Conservation (phyloP, 2,113 vertebrate species). For the Collichthys lucidus region DNA sequence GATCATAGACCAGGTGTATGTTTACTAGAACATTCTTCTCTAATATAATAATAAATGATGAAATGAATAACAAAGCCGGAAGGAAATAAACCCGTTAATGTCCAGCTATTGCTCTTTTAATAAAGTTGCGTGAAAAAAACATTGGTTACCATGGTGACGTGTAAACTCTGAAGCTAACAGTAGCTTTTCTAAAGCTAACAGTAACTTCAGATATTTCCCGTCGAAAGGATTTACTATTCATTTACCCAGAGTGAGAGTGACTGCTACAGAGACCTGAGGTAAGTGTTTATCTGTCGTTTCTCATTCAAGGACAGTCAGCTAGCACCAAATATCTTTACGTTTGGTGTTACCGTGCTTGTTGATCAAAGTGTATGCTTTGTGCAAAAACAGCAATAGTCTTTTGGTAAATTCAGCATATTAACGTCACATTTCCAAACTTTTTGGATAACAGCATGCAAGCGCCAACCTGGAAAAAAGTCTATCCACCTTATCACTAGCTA, state of each 20-base stretch:
- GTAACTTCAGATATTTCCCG: neutral
- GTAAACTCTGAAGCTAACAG: neutral
- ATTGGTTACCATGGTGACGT: constrained; percentile 37
- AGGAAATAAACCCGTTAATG: too few species aligned
- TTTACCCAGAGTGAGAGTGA: neutral
- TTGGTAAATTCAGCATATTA: neutral
- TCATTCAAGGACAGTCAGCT: neutral
- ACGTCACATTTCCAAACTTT: neutral
- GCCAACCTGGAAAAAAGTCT: neutral
- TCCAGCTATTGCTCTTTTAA: too few species aligned
- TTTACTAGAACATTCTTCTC: too few species aligned
- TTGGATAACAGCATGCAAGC: neutral
- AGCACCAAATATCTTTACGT: neutral
- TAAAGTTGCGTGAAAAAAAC: too few species aligned
- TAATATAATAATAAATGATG: too few species aligned
- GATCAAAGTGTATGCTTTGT: neutral
- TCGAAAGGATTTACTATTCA: neutral
- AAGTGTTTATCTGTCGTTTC: neutral
- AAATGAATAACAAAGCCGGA: too few species aligned
- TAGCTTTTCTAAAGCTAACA: neutral
- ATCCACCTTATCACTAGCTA: neutral
- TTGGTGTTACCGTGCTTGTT: too few species aligned
- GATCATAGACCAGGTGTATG: too few species aligned
- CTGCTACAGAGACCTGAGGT: neutral
- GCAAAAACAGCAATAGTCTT: neutral